Evolutionary conservation across 1,140 invertebrate genomes (phyloP).

Genomic region (Dendrolimus kikuchii): DNA sequence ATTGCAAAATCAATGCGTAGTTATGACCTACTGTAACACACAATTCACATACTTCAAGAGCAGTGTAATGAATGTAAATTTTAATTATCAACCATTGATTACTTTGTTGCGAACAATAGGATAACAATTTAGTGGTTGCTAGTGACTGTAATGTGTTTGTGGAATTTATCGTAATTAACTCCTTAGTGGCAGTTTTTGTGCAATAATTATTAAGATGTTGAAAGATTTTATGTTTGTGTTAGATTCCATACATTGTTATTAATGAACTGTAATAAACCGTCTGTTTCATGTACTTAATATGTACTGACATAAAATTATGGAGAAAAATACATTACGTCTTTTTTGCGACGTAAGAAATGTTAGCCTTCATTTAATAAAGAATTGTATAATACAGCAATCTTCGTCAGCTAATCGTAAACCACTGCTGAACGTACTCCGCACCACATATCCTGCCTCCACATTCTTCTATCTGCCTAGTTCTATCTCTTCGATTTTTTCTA

Average conservation of each 20-base stretch:
- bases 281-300: neutral
- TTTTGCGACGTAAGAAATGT: no score
- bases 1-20: no score
- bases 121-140: slow-evolving; percentile 27
- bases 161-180: slow-evolving; percentile 67
- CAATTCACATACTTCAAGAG: no score
- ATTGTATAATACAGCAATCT: no score
- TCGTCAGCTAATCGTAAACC: no score
- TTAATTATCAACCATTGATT: slow-evolving; percentile 16
- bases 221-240: slow-evolving; percentile 20
- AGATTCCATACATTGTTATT: slow-evolving; percentile 37
- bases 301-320: neutral
- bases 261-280: slow-evolving; percentile 23
- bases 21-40: no score
- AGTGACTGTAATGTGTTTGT: slow-evolving; percentile 28
- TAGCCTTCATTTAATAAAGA: no score
- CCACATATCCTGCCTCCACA: no score
- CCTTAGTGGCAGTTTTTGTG: slow-evolving; percentile 54
- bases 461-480: no score
- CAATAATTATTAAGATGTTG: slow-evolving; percentile 35
- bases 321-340: no score
- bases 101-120: slow-evolving; percentile 55
- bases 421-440: no score
- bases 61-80: slow-evolving; percentile 3
- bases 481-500: no score